phyloP scores from a whole-genome alignment of 1,140 invertebrate species.

The Pogonomyrmex barbatus region DNA sequence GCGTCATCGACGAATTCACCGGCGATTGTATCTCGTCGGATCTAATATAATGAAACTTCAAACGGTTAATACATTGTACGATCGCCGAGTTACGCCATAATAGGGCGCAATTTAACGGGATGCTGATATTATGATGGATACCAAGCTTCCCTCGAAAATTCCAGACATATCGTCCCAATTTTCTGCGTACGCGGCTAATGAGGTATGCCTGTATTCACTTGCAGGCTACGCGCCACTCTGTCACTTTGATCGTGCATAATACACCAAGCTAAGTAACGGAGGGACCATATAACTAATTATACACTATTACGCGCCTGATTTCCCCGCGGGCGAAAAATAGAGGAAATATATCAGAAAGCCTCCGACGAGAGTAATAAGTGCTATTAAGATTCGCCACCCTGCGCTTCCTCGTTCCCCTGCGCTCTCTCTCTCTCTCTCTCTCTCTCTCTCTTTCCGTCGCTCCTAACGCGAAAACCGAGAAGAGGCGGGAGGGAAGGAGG shows the following conservation, averaged over 20 bases:
- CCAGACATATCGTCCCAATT: slow-evolving; percentile 71
- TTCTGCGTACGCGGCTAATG: slow-evolving; percentile 69
- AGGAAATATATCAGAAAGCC: slow-evolving; percentile 83
- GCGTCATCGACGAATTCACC: slow-evolving; percentile 54
- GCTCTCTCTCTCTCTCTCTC: neutral
- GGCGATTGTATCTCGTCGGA: slow-evolving; percentile 46
- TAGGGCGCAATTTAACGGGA: slow-evolving; percentile 41
- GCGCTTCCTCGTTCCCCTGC: slow-evolving; percentile 24
- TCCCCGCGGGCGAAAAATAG: slow-evolving; percentile 85
- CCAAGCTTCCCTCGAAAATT: slow-evolving; percentile 18
- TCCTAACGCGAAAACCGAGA: slow-evolving; percentile 49
- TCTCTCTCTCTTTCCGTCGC: slow-evolving; percentile 4
- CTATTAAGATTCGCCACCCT: slow-evolving; percentile 82
- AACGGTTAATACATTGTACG: slow-evolving; percentile 65
- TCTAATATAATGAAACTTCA: slow-evolving; percentile 62
- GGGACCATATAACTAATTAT: slow-evolving; percentile 84
- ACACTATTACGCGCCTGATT: slow-evolving; percentile 84
- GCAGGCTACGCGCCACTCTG: slow-evolving; percentile 75
- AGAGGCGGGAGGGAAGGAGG: slow-evolving; percentile 50
- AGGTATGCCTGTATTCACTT: slow-evolving; percentile 72
- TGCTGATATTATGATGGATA: slow-evolving; percentile 56
- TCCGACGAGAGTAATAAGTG: slow-evolving; percentile 84
- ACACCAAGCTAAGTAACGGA: slow-evolving; percentile 82
- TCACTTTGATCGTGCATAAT: slow-evolving; percentile 85
- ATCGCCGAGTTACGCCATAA: slow-evolving; percentile 46